Percentiles rank a stretch among this genome's conserved stretches.
These are phyloP conservation scores for Acropora tenuis DNA, from an alignment of 64 coral and sea anemone species.

Conservation along the genomic window DNA sequence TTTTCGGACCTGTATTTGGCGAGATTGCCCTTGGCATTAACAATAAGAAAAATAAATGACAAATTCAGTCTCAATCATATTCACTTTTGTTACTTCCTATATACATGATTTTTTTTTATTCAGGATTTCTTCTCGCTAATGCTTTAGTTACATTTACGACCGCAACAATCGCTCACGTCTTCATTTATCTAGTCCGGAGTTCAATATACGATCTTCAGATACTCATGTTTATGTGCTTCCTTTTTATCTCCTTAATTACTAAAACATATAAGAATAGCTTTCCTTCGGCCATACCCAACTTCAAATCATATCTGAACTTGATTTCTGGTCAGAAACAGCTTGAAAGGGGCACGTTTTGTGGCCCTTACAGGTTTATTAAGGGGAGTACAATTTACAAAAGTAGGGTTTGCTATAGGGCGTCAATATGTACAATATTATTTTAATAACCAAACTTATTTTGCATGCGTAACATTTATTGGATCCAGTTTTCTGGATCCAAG, in stretches of 20 bases:
- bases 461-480: not conserved
- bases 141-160: not conserved
- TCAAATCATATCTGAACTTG: not conserved
- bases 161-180: not conserved
- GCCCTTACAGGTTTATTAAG: not conserved
- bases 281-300: not conserved
- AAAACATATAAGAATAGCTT: not conserved
- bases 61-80: not conserved
- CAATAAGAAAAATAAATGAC: not conserved
- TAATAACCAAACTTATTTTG: not conserved
- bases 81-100: not conserved
- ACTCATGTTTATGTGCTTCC: not conserved
- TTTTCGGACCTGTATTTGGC: too few species aligned
- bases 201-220: not conserved
- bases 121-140: not conserved
- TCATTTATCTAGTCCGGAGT: not conserved
- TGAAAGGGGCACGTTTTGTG: not conserved
- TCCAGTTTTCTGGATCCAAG: slow-evolving; percentile 19
- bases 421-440: not conserved
- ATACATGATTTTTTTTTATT: not conserved
- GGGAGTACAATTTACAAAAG: not conserved
- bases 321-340: not conserved
- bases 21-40: not conserved
- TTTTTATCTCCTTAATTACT: not conserved
- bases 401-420: not conserved